Base-by-base conservation (phyloP, 2,888 invertebrate genomes). In the Anodontia alba region DNA sequence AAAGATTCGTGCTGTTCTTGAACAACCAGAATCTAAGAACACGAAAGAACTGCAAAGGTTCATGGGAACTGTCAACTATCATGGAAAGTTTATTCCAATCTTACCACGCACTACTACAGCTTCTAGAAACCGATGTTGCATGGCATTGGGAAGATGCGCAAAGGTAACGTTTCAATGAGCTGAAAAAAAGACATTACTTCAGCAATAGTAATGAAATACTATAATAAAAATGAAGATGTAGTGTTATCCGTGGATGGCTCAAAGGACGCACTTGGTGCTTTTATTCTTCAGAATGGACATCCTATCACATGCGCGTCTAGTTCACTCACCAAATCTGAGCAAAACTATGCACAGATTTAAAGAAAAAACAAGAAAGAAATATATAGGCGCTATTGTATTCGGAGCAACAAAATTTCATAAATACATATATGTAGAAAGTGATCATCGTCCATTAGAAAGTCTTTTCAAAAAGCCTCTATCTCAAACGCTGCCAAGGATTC, bases 31-130 rank as follows among this genome's bases (percentile, higher is more conserved):
- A 7, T 88, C 85, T 15, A 67, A 49, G 20, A 81, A 87, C 51
- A 76, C 78, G 1, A 78, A 69, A n/a, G 84, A 85, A 62, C 54
- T 88, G 49, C 73, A 83, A 69, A 51, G 75, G 23, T 33, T 83
- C 10, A 29, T 88, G 17, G 87, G 87, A 15, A 87, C 88, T 83
- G 66, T 87, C 15, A 87, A 89, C 54, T 87, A 85, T 46, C 76
- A 88, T 8, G 81, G 82, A 8, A 81, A 71, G 62, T 87, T 83
- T 68, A 46, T 84, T n/a, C 76, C 57, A 49, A 72, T 83, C 38
- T 23, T 89, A 71, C 78, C 89, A 1, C 73, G 74, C 77, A 26
- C 43, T 77, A 26, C 42, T 66, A 70, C 46, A 77, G 57, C 74
- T 81, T 8, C n/a, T 75, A 12, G 68, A 74, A 33, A 78, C 70